phyloP scores from a whole-genome alignment of 2,113 vertebrate genomes.

The Corythornis madagascariensis region DNA sequence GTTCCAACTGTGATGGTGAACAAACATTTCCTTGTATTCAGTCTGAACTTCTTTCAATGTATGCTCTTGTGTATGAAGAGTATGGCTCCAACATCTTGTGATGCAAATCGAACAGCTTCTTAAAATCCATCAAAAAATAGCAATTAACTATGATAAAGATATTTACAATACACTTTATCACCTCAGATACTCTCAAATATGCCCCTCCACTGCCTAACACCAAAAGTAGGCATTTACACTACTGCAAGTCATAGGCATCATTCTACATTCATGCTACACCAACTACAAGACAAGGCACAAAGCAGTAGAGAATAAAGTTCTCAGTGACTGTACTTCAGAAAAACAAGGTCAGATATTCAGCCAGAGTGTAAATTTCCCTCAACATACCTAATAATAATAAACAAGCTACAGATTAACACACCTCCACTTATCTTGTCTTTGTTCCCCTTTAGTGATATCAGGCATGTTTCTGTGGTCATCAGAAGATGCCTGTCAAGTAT shows the following conservation, averaged over 20 bases:
- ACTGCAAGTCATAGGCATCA: not conserved
- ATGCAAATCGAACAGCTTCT: not conserved
- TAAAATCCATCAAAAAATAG: not conserved
- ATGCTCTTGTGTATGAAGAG: not conserved
- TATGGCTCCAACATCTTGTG: fast-evolving
- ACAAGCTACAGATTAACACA: not conserved
- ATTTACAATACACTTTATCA: not conserved
- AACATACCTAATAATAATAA: fast-evolving
- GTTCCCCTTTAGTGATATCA: not conserved
- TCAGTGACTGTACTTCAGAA: not conserved
- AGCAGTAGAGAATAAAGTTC: not conserved
- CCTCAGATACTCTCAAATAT: not conserved
- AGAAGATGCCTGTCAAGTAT: not conserved
- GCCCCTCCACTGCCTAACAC: not conserved
- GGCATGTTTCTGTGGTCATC: not conserved
- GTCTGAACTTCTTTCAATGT: not conserved
- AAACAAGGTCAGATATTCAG: not conserved
- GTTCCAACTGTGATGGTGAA: not conserved
- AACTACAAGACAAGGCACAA: not conserved
- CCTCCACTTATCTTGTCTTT: not conserved
- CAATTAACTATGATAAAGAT: not conserved
- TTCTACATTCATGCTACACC: not conserved
- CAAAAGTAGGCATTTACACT: not conserved
- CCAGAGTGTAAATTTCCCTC: not conserved
- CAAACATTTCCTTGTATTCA: not conserved